These are phyloP conservation scores for Drosophila flavopinicola DNA, from an alignment of 2,888 invertebrate species.

Conservation along the genomic window DNA sequence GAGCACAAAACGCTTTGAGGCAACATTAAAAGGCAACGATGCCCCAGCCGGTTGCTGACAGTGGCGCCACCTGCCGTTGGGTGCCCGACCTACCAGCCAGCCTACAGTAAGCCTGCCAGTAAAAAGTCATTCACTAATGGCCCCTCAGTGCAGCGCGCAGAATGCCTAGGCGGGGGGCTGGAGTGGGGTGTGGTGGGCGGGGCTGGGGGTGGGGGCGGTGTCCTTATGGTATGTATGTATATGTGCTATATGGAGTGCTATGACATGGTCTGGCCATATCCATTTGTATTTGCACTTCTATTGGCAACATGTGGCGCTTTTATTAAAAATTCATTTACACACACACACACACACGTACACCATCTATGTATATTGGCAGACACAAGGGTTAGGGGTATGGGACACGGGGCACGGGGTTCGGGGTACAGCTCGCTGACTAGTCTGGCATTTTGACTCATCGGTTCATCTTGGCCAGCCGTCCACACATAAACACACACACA, in stretches of 20 bases:
- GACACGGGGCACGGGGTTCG: too few relatives aligned
- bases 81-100: conserved; percentile 2
- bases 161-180: conserved; percentile 31
- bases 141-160: conserved; percentile 55
- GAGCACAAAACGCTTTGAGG: conserved; percentile 68
- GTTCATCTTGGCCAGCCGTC: conserved; percentile 11
- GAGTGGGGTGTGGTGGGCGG: too few relatives aligned
- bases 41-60: conserved; percentile 21
- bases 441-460: conserved; percentile 7
- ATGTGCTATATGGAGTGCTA: conserved; percentile 30
- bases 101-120: conserved; percentile 14
- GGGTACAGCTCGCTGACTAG: background rate
- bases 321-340: conserved; percentile 78
- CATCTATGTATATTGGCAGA: background rate
- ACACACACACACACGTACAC: conserved; percentile 5
- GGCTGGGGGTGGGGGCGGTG: background rate
- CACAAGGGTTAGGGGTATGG: conserved; percentile 7
- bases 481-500: too few relatives aligned
- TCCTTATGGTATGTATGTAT: background rate
- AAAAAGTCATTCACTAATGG: conserved; percentile 78
- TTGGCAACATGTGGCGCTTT: conserved; percentile 80
- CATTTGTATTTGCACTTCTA: conserved; percentile 69
- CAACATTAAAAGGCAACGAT: conserved; percentile 63
- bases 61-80: conserved; percentile 49
- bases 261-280: conserved; percentile 45